Base-by-base conservation (phyloP, 2,797 vertebrate species). In the Characodon lateralis region DNA sequence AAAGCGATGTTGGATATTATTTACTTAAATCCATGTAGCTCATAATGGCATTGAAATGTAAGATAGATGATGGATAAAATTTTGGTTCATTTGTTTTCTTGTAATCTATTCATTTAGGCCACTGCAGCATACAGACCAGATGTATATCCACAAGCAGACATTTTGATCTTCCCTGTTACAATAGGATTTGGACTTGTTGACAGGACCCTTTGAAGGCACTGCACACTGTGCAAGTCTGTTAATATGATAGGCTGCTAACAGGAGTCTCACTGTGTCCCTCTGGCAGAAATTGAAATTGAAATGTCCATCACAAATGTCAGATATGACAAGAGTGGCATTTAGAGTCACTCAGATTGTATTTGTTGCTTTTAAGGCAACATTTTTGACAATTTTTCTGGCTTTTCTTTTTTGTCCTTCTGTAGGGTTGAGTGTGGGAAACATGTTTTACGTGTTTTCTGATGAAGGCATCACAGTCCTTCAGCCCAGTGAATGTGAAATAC, bases 371-470 rank as follows among this genome's bases (percentile, higher is more conserved):
- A 26, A 13, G 6, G 18, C 26, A 58, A 6, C 9, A 16, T 24
- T 61, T 16, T 71, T 68, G 61, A 28, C 73, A 72, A 35, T 68
- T 1, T 59, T 5, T 58, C 56, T 28, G 26, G 22, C 10, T 61
- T 68, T 39, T 73, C 66, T 66, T 31, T 89, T 35, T 73, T 58
- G 55, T 86, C 79, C 87, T 88, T 24, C 66, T 46, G 39, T 91
- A 99, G 97, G 98, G 41, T 86, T 99, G 92, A 98, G 98, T 61
- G 97, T 99, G 77, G 98, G 98, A 78, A 98, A 99, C 83, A 96
- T 99, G 97, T 99, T 99, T 92, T 99, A 99, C 9, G 93, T 99
- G 86, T 99, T 99, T 92, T 97, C 97, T 0, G 95, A 98, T 1
- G 96, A 98, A 16, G 98, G 98, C 76, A 95, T 99, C 90, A 95